These are phyloP conservation scores for Vulpes vulpes DNA, from an alignment of 2,113 vertebrate genomes.

Conservation along the genomic window DNA sequence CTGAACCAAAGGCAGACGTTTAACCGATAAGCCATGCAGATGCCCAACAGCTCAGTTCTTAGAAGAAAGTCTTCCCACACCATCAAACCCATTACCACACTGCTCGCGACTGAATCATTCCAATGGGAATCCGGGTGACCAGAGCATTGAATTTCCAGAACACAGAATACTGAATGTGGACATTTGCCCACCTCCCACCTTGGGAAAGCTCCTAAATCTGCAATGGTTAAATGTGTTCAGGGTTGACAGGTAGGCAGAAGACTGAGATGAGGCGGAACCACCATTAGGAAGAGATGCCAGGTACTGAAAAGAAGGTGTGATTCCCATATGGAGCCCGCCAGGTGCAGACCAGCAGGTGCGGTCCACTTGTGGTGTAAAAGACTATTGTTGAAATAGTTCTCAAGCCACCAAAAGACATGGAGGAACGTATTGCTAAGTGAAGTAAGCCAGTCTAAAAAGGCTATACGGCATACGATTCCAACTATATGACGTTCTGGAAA, in stretches of 20 bases:
- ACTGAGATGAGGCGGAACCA: not conserved
- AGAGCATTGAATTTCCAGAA: not conserved
- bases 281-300: not conserved
- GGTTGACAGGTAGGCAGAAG: not conserved
- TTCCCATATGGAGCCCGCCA: not conserved
- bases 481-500: not conserved
- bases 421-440: not conserved
- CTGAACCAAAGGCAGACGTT: too few species aligned
- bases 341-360: rapidly evolving
- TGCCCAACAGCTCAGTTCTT: not conserved
- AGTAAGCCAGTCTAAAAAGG: not conserved
- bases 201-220: not conserved
- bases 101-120: rapidly evolving
- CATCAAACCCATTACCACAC: not conserved
- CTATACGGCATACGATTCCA: not conserved
- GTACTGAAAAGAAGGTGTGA: not conserved
- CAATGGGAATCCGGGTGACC: rapidly evolving
- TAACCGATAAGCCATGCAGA: too few species aligned
- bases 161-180: not conserved
- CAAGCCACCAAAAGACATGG: not conserved
- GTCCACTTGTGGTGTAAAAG: not conserved
- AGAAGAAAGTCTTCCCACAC: not conserved
- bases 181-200: not conserved
- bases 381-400: not conserved
- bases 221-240: not conserved